Percentiles rank a stretch among this genome's conserved stretches.
These are phyloP conservation scores for Anabas testudineus DNA, from an alignment of 2,797 vertebrate genomes.

Conservation along the genomic window DNA sequence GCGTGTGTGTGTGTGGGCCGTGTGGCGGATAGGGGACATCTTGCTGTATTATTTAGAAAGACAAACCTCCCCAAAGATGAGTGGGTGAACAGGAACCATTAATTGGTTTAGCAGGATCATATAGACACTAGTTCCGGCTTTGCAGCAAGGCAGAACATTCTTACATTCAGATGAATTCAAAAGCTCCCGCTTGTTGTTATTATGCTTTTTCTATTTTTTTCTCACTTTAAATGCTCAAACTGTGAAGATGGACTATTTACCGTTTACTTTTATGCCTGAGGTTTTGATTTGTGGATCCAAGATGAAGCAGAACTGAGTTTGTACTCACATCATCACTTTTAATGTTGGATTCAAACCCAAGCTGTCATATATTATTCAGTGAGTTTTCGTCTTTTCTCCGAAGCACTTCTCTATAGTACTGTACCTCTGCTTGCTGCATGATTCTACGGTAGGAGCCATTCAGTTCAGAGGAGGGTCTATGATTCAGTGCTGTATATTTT, in stretches of 20 bases:
- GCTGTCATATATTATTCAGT: constrained; percentile 86
- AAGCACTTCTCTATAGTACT: constrained; percentile 66
- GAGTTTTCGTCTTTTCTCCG: constrained; percentile 78
- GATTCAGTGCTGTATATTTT: constrained; percentile 73
- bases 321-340: constrained; percentile 85
- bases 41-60: constrained; percentile 82
- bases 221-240: constrained; percentile 58
- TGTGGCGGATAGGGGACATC: constrained; percentile 71
- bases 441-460: constrained; percentile 61
- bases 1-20: constrained; percentile 73
- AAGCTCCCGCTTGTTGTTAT: constrained; percentile 62
- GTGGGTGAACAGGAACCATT: constrained; percentile 85
- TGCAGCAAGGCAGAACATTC: constrained; percentile 72
- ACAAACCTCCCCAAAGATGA: constrained; percentile 81
- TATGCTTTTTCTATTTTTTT: constrained; percentile 35
- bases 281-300: constrained; percentile 81
- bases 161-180: constrained; percentile 69
- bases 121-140: constrained; percentile 78
- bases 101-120: constrained; percentile 85
- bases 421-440: constrained; percentile 69
- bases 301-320: constrained; percentile 80
- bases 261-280: constrained; percentile 75
- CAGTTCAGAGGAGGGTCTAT: constrained; percentile 73
- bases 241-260: constrained; percentile 76
- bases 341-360: constrained; percentile 82